Conservation (phyloP, 2,113 vertebrate genomes). For the Burhinus bistriatus region DNA sequence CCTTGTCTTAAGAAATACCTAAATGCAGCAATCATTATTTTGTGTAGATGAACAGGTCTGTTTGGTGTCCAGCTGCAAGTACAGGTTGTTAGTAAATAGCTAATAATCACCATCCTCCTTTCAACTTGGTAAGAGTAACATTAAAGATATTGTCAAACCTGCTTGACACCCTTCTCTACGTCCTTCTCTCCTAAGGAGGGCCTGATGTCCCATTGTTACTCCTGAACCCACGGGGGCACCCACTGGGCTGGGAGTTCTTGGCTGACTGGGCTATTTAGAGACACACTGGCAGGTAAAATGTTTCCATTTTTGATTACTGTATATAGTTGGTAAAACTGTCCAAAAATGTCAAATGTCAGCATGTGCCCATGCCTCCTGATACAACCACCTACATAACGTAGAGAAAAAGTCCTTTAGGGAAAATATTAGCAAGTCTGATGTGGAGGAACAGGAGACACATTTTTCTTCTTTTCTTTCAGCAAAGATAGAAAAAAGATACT, state of each 20-base stretch:
- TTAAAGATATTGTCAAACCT: background rate
- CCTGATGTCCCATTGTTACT: background rate
- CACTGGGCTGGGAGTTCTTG: background rate
- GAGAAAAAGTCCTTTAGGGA: background rate
- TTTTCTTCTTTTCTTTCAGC: background rate
- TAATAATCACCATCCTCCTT: background rate
- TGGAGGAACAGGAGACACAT: background rate
- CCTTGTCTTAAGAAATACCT: background rate
- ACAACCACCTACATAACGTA: background rate
- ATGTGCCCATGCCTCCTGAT: background rate
- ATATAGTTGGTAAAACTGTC: background rate
- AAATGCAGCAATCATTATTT: background rate
- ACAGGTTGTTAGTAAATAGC: background rate
- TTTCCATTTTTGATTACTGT: background rate
- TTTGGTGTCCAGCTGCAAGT: background rate
- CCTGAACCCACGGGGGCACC: background rate
- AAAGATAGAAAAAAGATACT: background rate
- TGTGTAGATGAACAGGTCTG: background rate
- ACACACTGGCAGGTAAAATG: background rate
- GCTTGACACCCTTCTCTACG: rapidly evolving
- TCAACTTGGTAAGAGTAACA: background rate
- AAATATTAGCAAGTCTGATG: background rate
- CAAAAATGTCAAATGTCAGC: slow-evolving; percentile 16
- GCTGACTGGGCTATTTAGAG: background rate
- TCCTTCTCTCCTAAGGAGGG: background rate